Conservation (phyloP, 2,797 vertebrate species). For the Malacoctenus gilli region DNA sequence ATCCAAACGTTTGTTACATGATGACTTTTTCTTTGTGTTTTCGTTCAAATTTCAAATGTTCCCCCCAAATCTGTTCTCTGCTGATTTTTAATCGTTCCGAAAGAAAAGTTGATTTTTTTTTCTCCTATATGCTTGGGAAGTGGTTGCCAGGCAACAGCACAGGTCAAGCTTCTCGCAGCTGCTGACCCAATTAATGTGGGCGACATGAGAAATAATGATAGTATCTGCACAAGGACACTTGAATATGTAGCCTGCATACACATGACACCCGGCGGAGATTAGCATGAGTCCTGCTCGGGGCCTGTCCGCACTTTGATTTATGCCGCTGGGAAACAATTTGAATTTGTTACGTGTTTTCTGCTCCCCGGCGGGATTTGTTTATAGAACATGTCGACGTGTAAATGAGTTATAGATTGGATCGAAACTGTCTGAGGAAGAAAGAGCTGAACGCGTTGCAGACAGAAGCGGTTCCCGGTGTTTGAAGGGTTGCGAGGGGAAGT, state of each 20-base stretch:
- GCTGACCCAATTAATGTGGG: constrained; percentile 77
- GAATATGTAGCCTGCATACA: constrained; percentile 47
- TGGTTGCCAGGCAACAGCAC: constrained; percentile 77
- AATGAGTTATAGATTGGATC: constrained; percentile 45
- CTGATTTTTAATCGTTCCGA: constrained; percentile 3
- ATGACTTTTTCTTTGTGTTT: not conserved
- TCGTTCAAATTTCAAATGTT: constrained; percentile 3
- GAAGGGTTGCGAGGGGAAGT: not conserved
- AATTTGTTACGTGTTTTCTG: constrained; percentile 44
- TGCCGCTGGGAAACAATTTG: constrained; percentile 51
- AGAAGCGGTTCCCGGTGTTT: constrained; percentile 8
- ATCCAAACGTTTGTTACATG: constrained; percentile 55
- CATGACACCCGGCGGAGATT: constrained; percentile 52
- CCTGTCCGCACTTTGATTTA: constrained; percentile 53
- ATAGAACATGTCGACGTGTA: constrained; percentile 34
- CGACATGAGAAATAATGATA: constrained; percentile 73
- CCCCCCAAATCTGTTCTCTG: too few species aligned
- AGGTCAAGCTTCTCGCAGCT: constrained; percentile 71
- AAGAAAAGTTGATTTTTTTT: constrained; percentile 19
- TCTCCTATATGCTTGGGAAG: constrained; percentile 46
- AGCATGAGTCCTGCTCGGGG: constrained; percentile 31
- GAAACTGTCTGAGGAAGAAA: constrained; percentile 22
- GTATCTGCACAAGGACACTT: constrained; percentile 67
- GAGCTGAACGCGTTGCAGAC: constrained; percentile 7
- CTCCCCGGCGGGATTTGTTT: constrained; percentile 44